These are phyloP conservation scores for Ceratosolen solmsi DNA, from an alignment of 1,140 invertebrate species.

Conservation along the genomic window DNA sequence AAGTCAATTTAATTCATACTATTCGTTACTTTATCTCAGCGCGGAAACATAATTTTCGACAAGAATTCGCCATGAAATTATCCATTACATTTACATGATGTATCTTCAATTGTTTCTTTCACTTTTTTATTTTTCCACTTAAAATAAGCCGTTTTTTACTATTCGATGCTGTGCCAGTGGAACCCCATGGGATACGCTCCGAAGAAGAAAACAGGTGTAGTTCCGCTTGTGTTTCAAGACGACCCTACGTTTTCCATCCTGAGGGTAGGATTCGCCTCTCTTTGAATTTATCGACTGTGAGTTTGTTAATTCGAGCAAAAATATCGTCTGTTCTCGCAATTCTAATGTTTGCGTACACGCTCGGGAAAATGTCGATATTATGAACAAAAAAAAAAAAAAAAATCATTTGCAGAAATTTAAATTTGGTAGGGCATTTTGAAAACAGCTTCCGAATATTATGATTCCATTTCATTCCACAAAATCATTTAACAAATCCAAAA, in stretches of 20 bases:
- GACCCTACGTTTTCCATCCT: not conserved
- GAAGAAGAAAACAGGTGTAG: slow-evolving; percentile 37
- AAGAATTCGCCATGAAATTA: not conserved
- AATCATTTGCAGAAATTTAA: no score
- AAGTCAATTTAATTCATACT: no score
- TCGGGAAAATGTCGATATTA: no score
- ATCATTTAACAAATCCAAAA: no score
- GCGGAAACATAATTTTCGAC: not conserved
- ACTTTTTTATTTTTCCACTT: not conserved
- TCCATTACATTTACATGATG: not conserved
- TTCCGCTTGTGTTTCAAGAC: not conserved
- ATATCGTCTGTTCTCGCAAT: not conserved
- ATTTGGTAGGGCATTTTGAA: no score
- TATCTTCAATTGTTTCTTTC: not conserved
- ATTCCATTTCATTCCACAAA: no score
- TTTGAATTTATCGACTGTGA: slow-evolving; percentile 36
- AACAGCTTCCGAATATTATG: no score
- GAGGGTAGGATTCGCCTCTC: slow-evolving; percentile 16
- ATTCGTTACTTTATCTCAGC: no score
- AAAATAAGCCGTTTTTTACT: slow-evolving; percentile 25
- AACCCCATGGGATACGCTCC: slow-evolving; percentile 18
- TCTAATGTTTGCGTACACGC: no score
- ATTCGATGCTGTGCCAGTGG: not conserved
- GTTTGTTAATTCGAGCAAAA: slow-evolving; percentile 41
- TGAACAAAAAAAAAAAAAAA: no score